These are phyloP conservation scores for Zoroaster sp. DNA, from an alignment of 53 echinoderm and acorn worm species.

Conservation along the genomic window DNA sequence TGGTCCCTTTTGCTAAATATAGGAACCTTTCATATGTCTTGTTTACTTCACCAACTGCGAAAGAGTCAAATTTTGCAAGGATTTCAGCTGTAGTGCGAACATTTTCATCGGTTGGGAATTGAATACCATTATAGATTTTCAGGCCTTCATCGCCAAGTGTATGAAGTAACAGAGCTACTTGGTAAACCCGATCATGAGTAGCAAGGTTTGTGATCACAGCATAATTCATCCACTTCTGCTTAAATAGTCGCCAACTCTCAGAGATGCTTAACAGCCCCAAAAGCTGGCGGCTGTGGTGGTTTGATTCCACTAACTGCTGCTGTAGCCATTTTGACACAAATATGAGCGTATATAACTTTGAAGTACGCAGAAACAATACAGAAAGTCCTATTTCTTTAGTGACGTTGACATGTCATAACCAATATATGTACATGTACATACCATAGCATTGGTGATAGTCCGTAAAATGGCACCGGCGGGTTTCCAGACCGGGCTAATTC, in stretches of 20 bases:
- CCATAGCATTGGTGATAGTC: no score
- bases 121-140: no score
- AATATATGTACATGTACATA: no score
- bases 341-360: neutral
- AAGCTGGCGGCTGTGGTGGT: neutral
- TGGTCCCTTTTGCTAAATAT: neutral
- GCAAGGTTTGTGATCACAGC: no score
- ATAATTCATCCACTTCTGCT: no score
- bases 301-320: no score
- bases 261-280: neutral
- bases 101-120: neutral
- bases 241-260: neutral
- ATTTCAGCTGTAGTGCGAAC: neutral
- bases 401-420: no score
- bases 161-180: no score
- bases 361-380: neutral
- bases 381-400: no score
- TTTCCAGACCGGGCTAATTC: constrained; percentile 4
- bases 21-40: neutral
- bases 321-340: neutral
- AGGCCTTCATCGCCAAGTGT: no score
- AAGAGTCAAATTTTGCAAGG: no score
- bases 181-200: no score
- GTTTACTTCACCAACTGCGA: neutral
- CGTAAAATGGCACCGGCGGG: neutral